These are phyloP conservation scores for Hirtodrosophila histrioides DNA, from an alignment of 2,888 invertebrate species.

Conservation along the genomic window DNA sequence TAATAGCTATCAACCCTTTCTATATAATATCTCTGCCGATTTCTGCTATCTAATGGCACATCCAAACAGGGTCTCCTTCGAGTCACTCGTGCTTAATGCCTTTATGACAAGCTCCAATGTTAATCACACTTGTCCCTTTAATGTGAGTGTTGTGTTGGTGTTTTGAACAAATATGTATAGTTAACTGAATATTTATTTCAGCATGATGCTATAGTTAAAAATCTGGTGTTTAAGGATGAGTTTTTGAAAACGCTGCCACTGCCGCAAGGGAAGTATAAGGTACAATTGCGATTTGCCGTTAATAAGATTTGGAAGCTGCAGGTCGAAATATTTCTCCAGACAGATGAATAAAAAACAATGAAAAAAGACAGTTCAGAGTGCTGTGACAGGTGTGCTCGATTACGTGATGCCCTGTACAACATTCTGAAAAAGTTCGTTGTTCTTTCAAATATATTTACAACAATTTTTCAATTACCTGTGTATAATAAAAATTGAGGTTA, in stretches of 20 bases:
- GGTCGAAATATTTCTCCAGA: slow-evolving; percentile 15
- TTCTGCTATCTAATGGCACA: slow-evolving; percentile 29
- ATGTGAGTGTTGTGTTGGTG: slow-evolving; percentile 21
- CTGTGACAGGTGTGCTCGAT: too few relatives aligned
- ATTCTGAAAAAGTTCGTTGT: too few relatives aligned
- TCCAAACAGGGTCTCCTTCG: slow-evolving; percentile 15
- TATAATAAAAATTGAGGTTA: too few relatives aligned
- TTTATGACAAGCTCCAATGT: slow-evolving; percentile 21
- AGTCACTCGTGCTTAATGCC: slow-evolving; percentile 16
- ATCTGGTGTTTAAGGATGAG: slow-evolving; percentile 35
- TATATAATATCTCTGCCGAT: slow-evolving; percentile 28
- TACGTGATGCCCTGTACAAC: too few relatives aligned
- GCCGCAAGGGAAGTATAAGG: slow-evolving; percentile 42
- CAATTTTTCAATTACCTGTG: too few relatives aligned
- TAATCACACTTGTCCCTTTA: slow-evolving; percentile 38
- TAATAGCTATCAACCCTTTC: slow-evolving; percentile 35
- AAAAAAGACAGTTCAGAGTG: too few relatives aligned
- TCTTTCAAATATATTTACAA: too few relatives aligned
- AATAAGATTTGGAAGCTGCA: slow-evolving; percentile 13
- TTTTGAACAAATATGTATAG: too few relatives aligned
- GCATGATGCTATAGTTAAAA: slow-evolving; percentile 39
- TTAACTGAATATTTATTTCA: slow-evolving; percentile 3
- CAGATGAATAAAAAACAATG: slow-evolving; percentile 6
- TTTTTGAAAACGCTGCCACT: slow-evolving; percentile 36
- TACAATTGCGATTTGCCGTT: slow-evolving; percentile 24